Base-by-base conservation (phyloP, 2,113 vertebrate genomes). In the Neodontobutis hainanensis region DNA sequence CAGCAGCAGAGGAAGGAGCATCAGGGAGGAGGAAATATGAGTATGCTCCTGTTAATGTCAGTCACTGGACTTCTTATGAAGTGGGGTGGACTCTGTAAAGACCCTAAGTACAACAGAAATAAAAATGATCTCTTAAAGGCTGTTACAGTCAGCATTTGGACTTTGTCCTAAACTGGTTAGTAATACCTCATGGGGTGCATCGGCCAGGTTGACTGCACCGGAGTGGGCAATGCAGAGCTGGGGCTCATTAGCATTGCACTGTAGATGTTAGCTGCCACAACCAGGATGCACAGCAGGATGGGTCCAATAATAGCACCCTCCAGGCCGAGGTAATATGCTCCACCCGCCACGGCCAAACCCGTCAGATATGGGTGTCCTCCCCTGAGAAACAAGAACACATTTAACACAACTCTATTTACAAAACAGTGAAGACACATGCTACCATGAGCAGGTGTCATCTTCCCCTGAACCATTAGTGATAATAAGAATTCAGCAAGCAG, bases 301-400 rank as follows among this genome's bases (percentile, higher is more conserved):
- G 97, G 97, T 56, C 97, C 97, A 10, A 99, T 97, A 84, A 99
- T 99, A 5, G 97, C 97, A 38, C 97, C 97, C 87, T 99, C 97
- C 49, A 99, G 89, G 45, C 97, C 97, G 55, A 99, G 87, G 80
- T 98, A 99, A 86, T 99, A 99, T 0, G 96, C 97, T 38, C 97
- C 97, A 0, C 97, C 97, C 55, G 97, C 97, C 67, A 99, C 97
- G 0, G 97, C 97, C 61, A 99, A 88, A 36, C 97, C 97, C 0
- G 97, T 99, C 82, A 99, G 87, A 82, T 99, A 99, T 2, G 97
- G 97, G 78, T 99, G 97, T 52, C 97, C 96, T 34, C 97, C 97
- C 46, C 97, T 99, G 85, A 61, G 16, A 67, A 32, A 70, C 7
- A 7, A 9, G 73, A 11, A 63, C 11, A 36, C 11, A 56, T 35